Percentiles rank a stretch among this genome's conserved stretches.
Conservation (phyloP, 2,888 invertebrate species). For the Dasypolia templi region DNA sequence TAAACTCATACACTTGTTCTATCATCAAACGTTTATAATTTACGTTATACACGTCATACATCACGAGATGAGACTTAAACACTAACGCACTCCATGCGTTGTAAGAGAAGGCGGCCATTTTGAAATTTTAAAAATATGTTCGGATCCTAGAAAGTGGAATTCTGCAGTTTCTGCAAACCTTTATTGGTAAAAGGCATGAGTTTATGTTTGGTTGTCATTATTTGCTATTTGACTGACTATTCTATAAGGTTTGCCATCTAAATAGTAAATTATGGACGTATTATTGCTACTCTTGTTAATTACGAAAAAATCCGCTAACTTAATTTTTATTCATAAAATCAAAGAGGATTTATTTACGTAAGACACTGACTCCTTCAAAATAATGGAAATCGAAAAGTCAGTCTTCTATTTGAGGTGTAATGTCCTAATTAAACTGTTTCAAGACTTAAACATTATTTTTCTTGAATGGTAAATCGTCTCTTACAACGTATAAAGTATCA, state of each 20-base stretch:
- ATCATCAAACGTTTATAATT: conserved; percentile 87
- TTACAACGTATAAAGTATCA: conserved; percentile 71
- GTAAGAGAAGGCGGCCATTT: conserved; percentile 62
- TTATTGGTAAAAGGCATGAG: not conserved
- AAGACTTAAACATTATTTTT: not conserved
- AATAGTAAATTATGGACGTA: not conserved
- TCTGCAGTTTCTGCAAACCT: not conserved
- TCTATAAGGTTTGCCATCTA: not conserved
- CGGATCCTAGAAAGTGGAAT: not conserved
- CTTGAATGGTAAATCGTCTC: conserved; percentile 38
- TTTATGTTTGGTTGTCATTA: not conserved
- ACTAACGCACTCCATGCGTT: conserved; percentile 71
- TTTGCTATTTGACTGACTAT: not conserved
- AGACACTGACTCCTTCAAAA: too few relatives aligned
- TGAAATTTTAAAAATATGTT: not conserved
- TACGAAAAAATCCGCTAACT: not conserved
- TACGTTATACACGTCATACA: conserved; percentile 83
- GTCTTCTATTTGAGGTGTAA: not conserved
- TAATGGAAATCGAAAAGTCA: not conserved
- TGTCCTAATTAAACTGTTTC: not conserved
- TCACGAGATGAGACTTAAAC: conserved; percentile 74
- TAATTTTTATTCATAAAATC: not conserved
- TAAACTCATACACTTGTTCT: conserved; percentile 89
- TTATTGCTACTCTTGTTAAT: not conserved
- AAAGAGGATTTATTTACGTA: not conserved